Conservation (phyloP, 2,888 invertebrate genomes). For the Sphaerolaimus hirsutus region DNA sequence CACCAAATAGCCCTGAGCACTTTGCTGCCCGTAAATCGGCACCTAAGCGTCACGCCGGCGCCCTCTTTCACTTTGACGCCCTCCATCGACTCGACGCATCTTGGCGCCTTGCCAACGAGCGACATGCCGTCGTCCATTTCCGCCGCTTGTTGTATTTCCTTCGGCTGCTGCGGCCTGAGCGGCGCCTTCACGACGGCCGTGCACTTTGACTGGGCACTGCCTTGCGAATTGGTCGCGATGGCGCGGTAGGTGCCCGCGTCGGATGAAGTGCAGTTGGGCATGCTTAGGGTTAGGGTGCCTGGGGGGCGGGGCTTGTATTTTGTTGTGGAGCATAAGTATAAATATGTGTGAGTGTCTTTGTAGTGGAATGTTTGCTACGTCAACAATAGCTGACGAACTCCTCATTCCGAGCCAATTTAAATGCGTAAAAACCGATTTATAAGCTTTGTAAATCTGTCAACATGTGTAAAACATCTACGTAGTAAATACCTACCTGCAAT, state of each 20-base stretch:
- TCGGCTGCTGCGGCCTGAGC: too few relatives aligned
- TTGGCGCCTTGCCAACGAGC: neutral
- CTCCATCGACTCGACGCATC: slow-evolving; percentile 19
- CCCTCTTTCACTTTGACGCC: slow-evolving; percentile 37
- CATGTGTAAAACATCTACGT: too few relatives aligned
- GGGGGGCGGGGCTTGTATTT: too few relatives aligned
- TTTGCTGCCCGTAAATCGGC: slow-evolving; percentile 18
- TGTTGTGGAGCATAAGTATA: too few relatives aligned
- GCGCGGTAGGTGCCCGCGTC: slow-evolving; percentile 21
- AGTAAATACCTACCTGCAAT: too few relatives aligned
- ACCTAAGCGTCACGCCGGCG: slow-evolving; percentile 38
- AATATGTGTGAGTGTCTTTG: too few relatives aligned
- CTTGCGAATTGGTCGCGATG: slow-evolving; percentile 16
- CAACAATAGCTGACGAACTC: too few relatives aligned
- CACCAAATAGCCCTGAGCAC: neutral
- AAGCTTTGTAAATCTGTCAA: too few relatives aligned
- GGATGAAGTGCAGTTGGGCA: slow-evolving; percentile 16
- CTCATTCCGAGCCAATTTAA: too few relatives aligned
- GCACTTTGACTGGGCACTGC: slow-evolving; percentile 24
- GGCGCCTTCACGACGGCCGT: slow-evolving; percentile 17
- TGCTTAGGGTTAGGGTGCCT: too few relatives aligned
- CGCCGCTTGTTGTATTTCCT: neutral
- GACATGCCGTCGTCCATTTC: neutral
- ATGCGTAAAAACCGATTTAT: too few relatives aligned
- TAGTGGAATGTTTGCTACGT: too few relatives aligned